Evolutionary conservation across 1,140 invertebrate species (phyloP).

Genomic region (Camponotus floridanus): DNA sequence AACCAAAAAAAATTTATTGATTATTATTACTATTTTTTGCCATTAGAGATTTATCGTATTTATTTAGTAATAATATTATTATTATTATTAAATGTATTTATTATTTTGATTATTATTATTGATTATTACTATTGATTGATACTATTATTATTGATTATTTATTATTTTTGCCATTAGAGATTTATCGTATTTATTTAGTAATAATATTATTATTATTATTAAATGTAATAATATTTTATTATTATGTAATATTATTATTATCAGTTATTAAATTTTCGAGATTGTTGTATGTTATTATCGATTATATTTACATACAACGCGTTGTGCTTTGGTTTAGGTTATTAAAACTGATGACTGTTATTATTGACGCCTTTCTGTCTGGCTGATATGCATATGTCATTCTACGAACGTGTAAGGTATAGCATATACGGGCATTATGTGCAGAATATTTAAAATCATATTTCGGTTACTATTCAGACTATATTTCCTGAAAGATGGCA

Average conservation of each 20-base stretch:
- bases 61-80: background rate
- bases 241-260: background rate
- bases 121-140: too few species aligned
- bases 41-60: background rate
- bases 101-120: background rate
- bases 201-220: background rate
- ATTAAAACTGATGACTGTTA: background rate
- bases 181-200: too few species aligned
- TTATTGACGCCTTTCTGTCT: background rate
- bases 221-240: background rate
- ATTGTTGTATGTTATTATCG: background rate
- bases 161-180: too few species aligned
- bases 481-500: slow-evolving; percentile 41
- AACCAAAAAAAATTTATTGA: background rate
- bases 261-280: background rate
- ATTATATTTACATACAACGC: background rate
- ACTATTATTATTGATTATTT: background rate
- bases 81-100: background rate
- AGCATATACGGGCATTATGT: background rate
- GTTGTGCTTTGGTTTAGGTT: background rate
- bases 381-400: background rate
- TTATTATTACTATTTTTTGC: background rate
- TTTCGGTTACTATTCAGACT: slow-evolving; percentile 15
- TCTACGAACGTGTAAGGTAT: background rate
- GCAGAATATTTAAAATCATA: background rate